A percentile compares a stretch with the other conserved stretches of the same genome.
phyloP scores from a whole-genome alignment of 2,797 vertebrate genomes.

The Enteromius fasciolatus region DNA sequence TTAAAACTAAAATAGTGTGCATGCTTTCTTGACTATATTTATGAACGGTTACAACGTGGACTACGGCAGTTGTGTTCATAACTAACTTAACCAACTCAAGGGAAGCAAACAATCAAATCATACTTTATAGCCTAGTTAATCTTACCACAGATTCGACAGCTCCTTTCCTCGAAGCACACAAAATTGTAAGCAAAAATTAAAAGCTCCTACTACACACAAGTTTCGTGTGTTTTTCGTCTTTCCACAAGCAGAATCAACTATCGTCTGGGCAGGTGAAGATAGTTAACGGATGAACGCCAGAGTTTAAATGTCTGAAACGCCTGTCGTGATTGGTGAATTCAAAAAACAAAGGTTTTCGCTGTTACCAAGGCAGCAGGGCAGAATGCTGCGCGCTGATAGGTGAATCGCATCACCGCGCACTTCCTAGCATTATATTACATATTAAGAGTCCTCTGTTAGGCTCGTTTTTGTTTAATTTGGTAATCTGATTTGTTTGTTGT shows the following conservation, averaged over 20 bases:
- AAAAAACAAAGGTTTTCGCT: slow-evolving; percentile 32
- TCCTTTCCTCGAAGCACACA: neutral
- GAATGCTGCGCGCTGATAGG: slow-evolving; percentile 49
- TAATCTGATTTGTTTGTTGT: neutral
- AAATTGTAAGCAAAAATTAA: neutral
- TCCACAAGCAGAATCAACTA: neutral
- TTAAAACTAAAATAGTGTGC: no score
- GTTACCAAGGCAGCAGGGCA: slow-evolving; percentile 41
- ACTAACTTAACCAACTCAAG: neutral
- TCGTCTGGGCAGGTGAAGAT: neutral
- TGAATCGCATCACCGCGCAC: neutral
- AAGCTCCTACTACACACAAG: neutral
- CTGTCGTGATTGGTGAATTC: slow-evolving; percentile 60
- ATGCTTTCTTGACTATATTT: neutral
- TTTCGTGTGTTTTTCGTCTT: neutral
- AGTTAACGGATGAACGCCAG: neutral
- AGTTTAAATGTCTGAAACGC: slow-evolving; percentile 54
- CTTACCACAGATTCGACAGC: slow-evolving; percentile 9
- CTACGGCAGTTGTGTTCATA: neutral
- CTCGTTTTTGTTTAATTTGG: neutral
- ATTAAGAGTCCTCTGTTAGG: slow-evolving; percentile 8
- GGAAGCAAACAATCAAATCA: neutral
- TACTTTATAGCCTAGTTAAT: no score
- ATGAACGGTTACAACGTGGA: neutral
- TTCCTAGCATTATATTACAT: neutral